These are phyloP conservation scores for Chrysodeixis includens DNA, from an alignment of 2,888 invertebrate species.

Conservation along the genomic window DNA sequence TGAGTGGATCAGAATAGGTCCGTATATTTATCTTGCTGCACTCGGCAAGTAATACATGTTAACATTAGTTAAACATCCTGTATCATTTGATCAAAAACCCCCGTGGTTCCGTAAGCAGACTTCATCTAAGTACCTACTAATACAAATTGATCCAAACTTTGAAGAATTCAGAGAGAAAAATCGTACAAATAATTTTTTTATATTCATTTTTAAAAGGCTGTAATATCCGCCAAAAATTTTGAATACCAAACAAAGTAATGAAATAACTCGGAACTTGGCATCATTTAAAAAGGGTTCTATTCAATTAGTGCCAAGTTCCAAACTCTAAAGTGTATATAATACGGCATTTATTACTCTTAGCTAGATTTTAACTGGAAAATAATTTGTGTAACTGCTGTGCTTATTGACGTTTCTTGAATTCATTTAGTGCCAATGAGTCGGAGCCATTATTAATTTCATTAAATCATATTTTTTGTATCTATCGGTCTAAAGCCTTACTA, in stretches of 20 bases:
- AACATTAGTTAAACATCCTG: no score
- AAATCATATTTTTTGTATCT: no score
- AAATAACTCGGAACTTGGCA: background rate
- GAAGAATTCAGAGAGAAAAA: no score
- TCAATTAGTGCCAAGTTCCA: background rate
- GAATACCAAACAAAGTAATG: slow-evolving; percentile 32
- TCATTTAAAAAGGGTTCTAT: slow-evolving; percentile 1
- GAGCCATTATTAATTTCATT: slow-evolving; percentile 62
- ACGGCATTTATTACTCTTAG: background rate
- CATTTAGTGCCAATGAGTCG: slow-evolving; percentile 58
- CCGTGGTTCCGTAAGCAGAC: no score
- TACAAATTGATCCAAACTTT: no score
- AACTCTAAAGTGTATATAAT: background rate
- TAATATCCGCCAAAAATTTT: no score
- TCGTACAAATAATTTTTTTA: no score
- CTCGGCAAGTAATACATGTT: no score
- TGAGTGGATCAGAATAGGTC: slow-evolving; percentile 40
- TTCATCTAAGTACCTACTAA: no score
- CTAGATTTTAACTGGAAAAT: background rate
- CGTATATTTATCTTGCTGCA: slow-evolving; percentile 24
- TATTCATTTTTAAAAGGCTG: no score
- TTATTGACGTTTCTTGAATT: slow-evolving; percentile 48
- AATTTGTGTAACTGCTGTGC: slow-evolving; percentile 27
- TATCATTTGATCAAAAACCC: no score
- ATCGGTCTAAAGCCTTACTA: no score